Evolutionary conservation across 2,888 invertebrate species (phyloP).

Genomic region (Drosophila sordidula): DNA sequence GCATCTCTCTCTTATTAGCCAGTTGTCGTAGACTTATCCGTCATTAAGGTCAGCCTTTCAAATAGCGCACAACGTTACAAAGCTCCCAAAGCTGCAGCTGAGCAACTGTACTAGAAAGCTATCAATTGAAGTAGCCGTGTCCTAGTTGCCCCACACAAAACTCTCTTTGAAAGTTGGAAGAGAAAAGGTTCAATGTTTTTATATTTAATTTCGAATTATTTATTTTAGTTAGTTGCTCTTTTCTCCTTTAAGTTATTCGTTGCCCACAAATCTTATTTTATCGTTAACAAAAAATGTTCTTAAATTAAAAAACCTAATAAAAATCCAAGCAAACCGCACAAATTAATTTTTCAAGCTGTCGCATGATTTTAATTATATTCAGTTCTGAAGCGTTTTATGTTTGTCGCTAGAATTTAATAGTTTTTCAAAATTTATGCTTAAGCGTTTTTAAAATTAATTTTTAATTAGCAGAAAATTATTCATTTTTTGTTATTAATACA

Average conservation of each 20-base stretch:
- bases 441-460: background rate
- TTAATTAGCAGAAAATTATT: background rate
- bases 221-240: no score
- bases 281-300: no score
- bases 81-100: background rate
- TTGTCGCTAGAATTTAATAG: background rate
- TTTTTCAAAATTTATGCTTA: background rate
- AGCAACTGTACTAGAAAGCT: constrained; percentile 22
- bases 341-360: background rate
- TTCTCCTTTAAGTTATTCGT: no score
- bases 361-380: background rate
- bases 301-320: no score
- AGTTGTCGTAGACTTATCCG: constrained; percentile 54
- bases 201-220: no score
- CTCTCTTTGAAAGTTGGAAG: constrained; percentile 8
- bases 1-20: constrained; percentile 36
- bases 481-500: background rate
- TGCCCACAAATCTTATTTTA: no score
- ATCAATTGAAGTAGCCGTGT: constrained; percentile 24
- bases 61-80: constrained; percentile 30
- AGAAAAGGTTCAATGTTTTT: background rate
- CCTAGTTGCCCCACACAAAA: constrained; percentile 12
- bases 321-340: background rate
- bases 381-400: background rate
- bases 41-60: constrained; percentile 69